A percentile compares a stretch with the other conserved stretches of the same genome.
Evolutionary conservation across 1,140 invertebrate species (phyloP).

Genomic region (Odontomachus brunneus): DNA sequence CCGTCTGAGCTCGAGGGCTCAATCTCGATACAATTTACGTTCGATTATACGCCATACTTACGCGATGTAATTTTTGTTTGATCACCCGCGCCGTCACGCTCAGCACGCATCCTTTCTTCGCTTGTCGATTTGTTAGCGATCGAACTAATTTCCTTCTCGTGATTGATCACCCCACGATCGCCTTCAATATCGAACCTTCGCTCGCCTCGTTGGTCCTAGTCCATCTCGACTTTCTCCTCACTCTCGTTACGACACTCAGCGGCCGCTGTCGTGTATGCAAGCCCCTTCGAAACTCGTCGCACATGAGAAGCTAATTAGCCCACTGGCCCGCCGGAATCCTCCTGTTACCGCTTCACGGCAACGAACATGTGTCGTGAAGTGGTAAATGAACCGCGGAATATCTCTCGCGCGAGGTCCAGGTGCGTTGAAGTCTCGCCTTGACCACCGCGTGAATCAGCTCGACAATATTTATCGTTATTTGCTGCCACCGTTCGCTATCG

Average conservation of each 20-base stretch:
- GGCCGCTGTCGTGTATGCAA: not conserved
- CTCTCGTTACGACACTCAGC: not conserved
- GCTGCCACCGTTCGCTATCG: too few relatives aligned
- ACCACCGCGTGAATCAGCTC: not conserved
- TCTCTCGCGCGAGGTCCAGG: too few relatives aligned
- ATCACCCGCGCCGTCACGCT: not conserved
- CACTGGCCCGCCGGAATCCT: too few relatives aligned
- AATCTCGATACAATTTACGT: not conserved
- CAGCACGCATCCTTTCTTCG: not conserved
- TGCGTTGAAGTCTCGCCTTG: not conserved
- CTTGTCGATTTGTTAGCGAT: not conserved
- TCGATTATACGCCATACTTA: not conserved
- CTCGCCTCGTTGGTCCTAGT: not conserved
- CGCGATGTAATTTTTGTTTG: conserved; percentile 1
- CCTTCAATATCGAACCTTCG: not conserved
- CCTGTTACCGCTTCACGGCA: too few relatives aligned
- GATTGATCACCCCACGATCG: conserved; percentile 13
- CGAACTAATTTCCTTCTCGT: conserved; percentile 29
- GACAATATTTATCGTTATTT: not conserved
- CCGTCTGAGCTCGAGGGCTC: not conserved
- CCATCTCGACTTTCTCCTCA: conserved; percentile 22
- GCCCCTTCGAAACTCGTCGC: not conserved
- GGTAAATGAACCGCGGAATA: too few relatives aligned
- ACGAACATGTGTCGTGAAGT: too few relatives aligned
- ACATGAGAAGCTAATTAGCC: not conserved